These are phyloP conservation scores for Setipinna tenuifilis DNA, from an alignment of 2,797 vertebrate species.

Conservation along the genomic window DNA sequence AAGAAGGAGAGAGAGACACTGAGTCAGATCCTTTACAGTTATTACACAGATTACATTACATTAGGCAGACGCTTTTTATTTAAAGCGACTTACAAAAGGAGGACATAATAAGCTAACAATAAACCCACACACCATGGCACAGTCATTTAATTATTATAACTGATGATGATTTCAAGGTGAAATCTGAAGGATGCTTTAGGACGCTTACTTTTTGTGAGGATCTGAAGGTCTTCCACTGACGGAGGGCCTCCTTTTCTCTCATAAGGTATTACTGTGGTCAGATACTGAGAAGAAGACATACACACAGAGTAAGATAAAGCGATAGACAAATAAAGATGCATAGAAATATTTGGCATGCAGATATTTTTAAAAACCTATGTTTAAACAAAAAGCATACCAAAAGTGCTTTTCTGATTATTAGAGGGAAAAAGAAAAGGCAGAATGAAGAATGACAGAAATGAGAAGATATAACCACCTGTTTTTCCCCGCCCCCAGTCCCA, in stretches of 20 bases:
- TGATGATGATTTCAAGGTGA: too few relatives aligned
- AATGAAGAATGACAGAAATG: not conserved
- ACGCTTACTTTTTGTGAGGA: conserved; percentile 91
- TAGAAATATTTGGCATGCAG: too few relatives aligned
- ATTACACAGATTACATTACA: not conserved
- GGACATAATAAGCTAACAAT: too few relatives aligned
- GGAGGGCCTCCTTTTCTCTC: conserved; percentile 91
- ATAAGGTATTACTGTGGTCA: conserved; percentile 97
- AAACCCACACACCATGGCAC: too few relatives aligned
- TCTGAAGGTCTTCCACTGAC: conserved; percentile 92
- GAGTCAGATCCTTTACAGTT: not conserved
- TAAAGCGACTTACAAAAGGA: too few relatives aligned
- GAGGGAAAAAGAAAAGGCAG: not conserved
- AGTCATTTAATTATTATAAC: not conserved
- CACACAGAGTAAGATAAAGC: not conserved
- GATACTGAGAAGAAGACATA: conserved; percentile 77
- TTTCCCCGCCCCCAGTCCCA: conserved; percentile 88
- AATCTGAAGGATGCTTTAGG: not conserved
- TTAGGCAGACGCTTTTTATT: too few relatives aligned
- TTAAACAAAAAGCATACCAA: too few relatives aligned
- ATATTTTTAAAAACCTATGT: too few relatives aligned
- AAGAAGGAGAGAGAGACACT: conserved; percentile 13
- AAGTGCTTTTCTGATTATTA: not conserved
- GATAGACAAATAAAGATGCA: not conserved
- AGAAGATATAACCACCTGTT: conserved; percentile 83